These are phyloP conservation scores for Scomberomorus guttatus DNA, from an alignment of 2,797 vertebrate genomes.

Conservation along the genomic window DNA sequence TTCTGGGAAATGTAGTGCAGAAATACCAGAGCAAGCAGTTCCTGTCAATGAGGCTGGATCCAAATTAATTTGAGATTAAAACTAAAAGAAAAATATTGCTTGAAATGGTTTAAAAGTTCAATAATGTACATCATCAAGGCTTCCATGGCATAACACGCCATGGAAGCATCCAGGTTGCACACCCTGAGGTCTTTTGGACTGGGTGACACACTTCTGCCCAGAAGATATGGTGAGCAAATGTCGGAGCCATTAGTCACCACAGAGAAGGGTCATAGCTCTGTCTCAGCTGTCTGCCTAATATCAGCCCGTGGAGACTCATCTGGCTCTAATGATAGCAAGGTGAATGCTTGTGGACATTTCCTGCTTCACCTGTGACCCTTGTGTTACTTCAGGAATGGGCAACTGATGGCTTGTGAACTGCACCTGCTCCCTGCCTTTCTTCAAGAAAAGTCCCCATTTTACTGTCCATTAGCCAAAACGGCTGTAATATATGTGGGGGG, in stretches of 20 bases:
- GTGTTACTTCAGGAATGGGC: slow-evolving; percentile 16
- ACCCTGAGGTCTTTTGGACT: slow-evolving; percentile 2
- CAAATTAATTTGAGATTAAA: too few relatives aligned
- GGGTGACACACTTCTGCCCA: slow-evolving; percentile 53
- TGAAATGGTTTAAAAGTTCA: not conserved
- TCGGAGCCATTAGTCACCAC: slow-evolving; percentile 61
- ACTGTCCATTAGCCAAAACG: slow-evolving; percentile 18
- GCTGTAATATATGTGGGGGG: not conserved
- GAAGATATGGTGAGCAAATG: slow-evolving; percentile 42
- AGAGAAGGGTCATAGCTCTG: slow-evolving; percentile 41
- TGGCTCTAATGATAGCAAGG: slow-evolving; percentile 53
- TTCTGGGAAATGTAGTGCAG: too few relatives aligned
- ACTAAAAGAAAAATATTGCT: too few relatives aligned
- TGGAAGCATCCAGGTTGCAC: not conserved
- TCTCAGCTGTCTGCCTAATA: slow-evolving; percentile 43
- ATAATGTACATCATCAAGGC: not conserved
- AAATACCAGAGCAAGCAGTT: too few relatives aligned
- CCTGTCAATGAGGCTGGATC: too few relatives aligned
- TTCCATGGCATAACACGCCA: not conserved
- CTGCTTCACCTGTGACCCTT: slow-evolving; percentile 52
- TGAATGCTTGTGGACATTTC: slow-evolving; percentile 34
- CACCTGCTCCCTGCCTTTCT: slow-evolving; percentile 11
- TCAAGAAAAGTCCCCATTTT: not conserved
- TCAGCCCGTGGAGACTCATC: slow-evolving; percentile 47
- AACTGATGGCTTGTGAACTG: slow-evolving; percentile 17